Evolutionary conservation across 2,797 vertebrate species (phyloP).

Genomic region (Molossus molossus): DNA sequence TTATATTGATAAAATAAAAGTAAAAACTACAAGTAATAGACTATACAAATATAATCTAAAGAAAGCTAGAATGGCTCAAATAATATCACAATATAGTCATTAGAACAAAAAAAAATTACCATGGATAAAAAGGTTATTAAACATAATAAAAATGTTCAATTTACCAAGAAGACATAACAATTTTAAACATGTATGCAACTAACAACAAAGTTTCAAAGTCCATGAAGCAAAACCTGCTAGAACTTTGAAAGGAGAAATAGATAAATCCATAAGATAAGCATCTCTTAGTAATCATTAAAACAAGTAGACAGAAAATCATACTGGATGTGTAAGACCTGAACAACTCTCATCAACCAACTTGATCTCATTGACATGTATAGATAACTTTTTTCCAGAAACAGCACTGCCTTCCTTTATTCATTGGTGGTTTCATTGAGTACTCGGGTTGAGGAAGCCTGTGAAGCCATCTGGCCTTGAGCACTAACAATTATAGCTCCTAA

Average conservation of each 20-base stretch:
- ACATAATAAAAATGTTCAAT: background rate
- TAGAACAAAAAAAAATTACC: background rate
- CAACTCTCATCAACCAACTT: background rate
- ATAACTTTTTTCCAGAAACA: background rate
- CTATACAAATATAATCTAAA: background rate
- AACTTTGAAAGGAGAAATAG: background rate
- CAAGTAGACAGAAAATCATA: background rate
- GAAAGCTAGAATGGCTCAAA: background rate
- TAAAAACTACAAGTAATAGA: background rate
- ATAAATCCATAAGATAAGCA: background rate
- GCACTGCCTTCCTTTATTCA: background rate
- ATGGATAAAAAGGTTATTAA: background rate
- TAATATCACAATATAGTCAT: background rate
- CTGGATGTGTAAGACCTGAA: too few species aligned
- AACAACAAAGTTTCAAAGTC: background rate
- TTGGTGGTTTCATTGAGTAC: background rate
- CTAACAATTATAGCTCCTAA: background rate
- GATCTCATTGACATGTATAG: background rate
- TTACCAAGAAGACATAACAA: background rate
- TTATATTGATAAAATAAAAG: background rate
- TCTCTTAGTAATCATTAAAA: background rate
- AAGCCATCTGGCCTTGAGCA: background rate
- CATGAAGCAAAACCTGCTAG: background rate
- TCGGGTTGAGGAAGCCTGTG: background rate
- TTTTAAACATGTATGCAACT: background rate